These are phyloP conservation scores for Eptesicus fuscus DNA, from an alignment of 2,113 vertebrate species.

Conservation along the genomic window DNA sequence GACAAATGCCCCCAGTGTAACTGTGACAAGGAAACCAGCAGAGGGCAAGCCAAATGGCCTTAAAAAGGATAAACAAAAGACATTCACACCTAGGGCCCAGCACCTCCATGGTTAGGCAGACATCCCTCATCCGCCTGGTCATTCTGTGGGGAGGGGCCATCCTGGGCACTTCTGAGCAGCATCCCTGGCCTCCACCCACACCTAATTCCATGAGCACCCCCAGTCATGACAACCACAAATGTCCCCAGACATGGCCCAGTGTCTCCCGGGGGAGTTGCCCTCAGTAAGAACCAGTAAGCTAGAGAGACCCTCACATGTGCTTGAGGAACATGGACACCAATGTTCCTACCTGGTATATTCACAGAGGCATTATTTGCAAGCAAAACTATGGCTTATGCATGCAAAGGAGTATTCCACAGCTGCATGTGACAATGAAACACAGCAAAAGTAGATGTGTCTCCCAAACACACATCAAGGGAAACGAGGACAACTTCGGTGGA, in stretches of 20 bases:
- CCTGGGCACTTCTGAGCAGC: neutral
- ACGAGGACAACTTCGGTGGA: rapidly evolving
- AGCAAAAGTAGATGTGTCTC: neutral
- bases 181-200: neutral
- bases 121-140: rapidly evolving
- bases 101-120: neutral
- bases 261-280: neutral
- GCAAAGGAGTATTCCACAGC: neutral
- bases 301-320: neutral
- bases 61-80: neutral
- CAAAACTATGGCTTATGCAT: neutral
- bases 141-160: neutral
- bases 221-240: neutral
- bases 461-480: neutral
- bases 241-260: neutral
- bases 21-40: neutral
- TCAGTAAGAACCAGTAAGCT: neutral
- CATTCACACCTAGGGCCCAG: neutral
- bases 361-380: neutral
- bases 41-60: neutral
- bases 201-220: neutral
- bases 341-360: rapidly evolving
- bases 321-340: neutral
- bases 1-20: neutral
- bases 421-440: neutral